A percentile compares a stretch with the other conserved stretches of the same genome.
phyloP scores from a whole-genome alignment of 1,140 invertebrate species.

The Drosophila orena region DNA sequence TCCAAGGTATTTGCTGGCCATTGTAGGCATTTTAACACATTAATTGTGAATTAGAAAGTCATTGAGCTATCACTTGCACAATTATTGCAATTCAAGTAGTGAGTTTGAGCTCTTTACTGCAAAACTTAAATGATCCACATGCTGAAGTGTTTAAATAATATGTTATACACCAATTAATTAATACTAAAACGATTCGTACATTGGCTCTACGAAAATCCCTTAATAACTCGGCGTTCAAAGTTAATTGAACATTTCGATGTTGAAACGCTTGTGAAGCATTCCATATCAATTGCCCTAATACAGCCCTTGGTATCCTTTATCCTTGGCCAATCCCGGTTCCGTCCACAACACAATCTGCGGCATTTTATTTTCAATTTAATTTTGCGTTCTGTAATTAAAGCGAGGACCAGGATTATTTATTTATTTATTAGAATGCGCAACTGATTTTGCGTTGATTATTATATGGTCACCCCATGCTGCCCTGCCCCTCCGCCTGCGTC shows the following conservation, averaged over 20 bases:
- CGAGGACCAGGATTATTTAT: conserved; percentile 68
- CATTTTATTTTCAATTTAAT: conserved; percentile 82
- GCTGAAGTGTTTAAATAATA: neutral
- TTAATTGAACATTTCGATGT: conserved; percentile 28
- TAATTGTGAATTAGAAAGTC: neutral
- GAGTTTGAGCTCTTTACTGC: neutral
- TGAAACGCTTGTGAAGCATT: conserved; percentile 5
- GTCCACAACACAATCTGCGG: conserved; percentile 53
- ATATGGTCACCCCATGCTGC: conserved; percentile 53
- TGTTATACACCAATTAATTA: neutral
- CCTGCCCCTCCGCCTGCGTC: neutral
- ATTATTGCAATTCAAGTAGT: neutral
- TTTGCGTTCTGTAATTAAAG: conserved; percentile 78
- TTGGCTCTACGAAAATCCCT: neutral
- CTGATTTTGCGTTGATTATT: conserved; percentile 81
- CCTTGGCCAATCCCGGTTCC: conserved; percentile 19
- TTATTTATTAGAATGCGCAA: conserved; percentile 80
- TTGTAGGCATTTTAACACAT: neutral
- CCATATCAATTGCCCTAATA: conserved; percentile 20
- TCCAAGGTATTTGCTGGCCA: neutral
- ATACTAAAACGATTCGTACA: neutral
- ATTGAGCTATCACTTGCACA: neutral
- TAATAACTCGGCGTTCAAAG: conserved; percentile 10
- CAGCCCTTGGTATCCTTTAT: conserved; percentile 42
- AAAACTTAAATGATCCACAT: no score